Conservation (phyloP, 1,140 invertebrate genomes). For the Drosophila kurseongensis region DNA sequence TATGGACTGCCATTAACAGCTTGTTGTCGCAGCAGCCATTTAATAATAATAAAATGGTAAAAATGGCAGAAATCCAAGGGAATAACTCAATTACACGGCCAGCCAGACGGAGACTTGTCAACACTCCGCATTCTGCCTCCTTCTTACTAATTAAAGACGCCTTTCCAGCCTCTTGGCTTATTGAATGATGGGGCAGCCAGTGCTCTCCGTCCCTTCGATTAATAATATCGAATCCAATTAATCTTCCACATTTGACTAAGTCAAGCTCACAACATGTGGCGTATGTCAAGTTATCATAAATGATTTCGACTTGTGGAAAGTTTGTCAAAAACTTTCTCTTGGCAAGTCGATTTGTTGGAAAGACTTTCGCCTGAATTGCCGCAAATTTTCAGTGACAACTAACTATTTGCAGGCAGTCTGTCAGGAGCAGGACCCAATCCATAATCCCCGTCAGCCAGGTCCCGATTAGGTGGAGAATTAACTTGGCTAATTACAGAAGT, state of each 20-base stretch:
- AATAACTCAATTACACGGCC: constrained; percentile 75
- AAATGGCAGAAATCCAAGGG: constrained; percentile 63
- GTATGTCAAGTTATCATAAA: constrained; percentile 57
- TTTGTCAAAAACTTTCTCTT: constrained; percentile 43
- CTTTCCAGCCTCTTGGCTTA: constrained; percentile 3
- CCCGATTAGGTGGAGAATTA: constrained; percentile 15
- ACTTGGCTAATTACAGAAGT: constrained; percentile 33
- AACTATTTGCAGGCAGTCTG: neutral
- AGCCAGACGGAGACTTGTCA: constrained; percentile 36
- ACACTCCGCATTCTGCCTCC: constrained; percentile 2
- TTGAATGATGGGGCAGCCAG: neutral
- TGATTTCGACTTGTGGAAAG: constrained; percentile 51
- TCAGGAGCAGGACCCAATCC: neutral
- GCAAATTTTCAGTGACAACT: constrained; percentile 32
- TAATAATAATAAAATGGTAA: constrained; percentile 72
- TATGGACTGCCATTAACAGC: constrained; percentile 77
- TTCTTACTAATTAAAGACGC: constrained; percentile 24
- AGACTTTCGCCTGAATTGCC: constrained; percentile 26
- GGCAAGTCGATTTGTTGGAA: constrained; percentile 28
- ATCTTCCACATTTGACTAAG: constrained; percentile 42
- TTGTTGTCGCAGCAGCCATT: constrained; percentile 75
- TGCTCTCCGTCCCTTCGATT: constrained; percentile 10
- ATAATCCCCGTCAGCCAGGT: constrained; percentile 27
- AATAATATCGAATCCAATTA: constrained; percentile 62
- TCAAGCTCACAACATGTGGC: constrained; percentile 37